phyloP scores from a whole-genome alignment of 2,888 invertebrate species.

The Drosophila bunnanda region DNA sequence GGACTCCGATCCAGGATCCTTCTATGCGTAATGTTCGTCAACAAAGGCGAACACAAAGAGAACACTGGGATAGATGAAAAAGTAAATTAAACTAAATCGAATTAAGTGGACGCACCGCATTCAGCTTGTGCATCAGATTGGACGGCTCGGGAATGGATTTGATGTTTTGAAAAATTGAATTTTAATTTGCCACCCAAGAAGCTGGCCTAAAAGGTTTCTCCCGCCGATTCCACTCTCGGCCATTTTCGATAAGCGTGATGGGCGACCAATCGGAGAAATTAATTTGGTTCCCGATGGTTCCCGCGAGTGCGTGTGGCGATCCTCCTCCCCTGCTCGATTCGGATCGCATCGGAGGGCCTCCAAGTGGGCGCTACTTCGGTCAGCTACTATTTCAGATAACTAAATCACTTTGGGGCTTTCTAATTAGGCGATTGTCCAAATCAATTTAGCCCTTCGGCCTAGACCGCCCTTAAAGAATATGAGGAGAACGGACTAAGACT shows the following conservation, averaged over 20 bases:
- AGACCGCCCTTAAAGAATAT: background rate
- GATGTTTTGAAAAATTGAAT: conserved; percentile 75
- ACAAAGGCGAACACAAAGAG: conserved; percentile 17
- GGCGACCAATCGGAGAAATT: conserved; percentile 54
- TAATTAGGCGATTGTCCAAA: conserved; percentile 26
- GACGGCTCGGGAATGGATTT: conserved; percentile 51
- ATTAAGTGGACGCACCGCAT: conserved; percentile 66
- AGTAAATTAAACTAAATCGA: conserved; percentile 69
- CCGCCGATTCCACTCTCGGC: conserved; percentile 55
- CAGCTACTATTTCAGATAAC: conserved; percentile 48
- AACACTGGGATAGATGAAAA: conserved; percentile 34
- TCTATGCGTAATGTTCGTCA: conserved; percentile 52
- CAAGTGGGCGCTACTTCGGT: conserved; percentile 50
- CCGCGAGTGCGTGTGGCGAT: conserved; percentile 17
- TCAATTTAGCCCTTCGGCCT: conserved; percentile 13
- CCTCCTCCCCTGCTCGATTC: background rate
- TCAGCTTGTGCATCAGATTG: conserved; percentile 59
- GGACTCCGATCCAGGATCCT: conserved; percentile 30
- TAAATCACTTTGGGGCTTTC: conserved; percentile 31
- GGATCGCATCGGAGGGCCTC: conserved; percentile 4
- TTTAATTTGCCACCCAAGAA: conserved; percentile 77
- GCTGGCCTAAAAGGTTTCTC: conserved; percentile 69
- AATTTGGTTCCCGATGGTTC: conserved; percentile 34
- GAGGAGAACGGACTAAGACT: background rate
- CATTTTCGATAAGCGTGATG: conserved; percentile 66